Conservation (phyloP, 2,888 invertebrate species). For the Pachliopta kotzebuea region DNA sequence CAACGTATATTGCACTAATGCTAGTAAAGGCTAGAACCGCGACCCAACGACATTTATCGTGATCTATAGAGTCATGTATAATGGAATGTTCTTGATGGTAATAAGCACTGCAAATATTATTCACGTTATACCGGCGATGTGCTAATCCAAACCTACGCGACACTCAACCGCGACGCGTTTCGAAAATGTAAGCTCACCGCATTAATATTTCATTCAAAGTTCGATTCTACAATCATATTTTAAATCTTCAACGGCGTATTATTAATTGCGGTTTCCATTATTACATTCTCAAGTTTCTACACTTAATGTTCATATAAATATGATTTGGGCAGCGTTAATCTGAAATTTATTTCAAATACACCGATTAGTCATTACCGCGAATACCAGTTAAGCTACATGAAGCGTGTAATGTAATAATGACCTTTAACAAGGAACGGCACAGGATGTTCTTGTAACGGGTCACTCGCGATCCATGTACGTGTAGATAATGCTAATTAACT, state of each 20-base stretch:
- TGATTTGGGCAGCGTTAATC: conserved; percentile 14
- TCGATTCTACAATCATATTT: conserved; percentile 17
- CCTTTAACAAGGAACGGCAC: conserved; percentile 27
- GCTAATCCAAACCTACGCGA: conserved; percentile 35
- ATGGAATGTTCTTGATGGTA: conserved; percentile 29
- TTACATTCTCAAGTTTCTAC: conserved; percentile 23
- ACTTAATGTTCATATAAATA: conserved; percentile 22
- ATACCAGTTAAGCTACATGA: conserved; percentile 19
- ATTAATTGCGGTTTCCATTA: conserved; percentile 23
- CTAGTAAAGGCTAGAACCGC: conserved; percentile 25
- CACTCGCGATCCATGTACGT: conserved; percentile 32
- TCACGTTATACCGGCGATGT: conserved; percentile 37
- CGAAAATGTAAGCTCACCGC: conserved; percentile 11
- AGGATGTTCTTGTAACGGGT: conserved; percentile 41
- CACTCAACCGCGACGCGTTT: conserved; percentile 21
- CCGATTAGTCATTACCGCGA: conserved; percentile 20
- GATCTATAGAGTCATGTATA: conserved; percentile 23
- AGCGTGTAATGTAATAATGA: conserved; percentile 22
- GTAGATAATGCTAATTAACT: conserved; percentile 37
- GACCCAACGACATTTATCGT: conserved; percentile 29
- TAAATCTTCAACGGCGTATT: conserved; percentile 16
- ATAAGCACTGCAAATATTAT: conserved; percentile 32
- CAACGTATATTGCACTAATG: conserved; percentile 26
- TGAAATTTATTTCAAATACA: conserved; percentile 13
- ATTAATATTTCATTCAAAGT: conserved; percentile 16